Conservation (phyloP, 2,888 invertebrate species). For the Entomobrya proxima region DNA sequence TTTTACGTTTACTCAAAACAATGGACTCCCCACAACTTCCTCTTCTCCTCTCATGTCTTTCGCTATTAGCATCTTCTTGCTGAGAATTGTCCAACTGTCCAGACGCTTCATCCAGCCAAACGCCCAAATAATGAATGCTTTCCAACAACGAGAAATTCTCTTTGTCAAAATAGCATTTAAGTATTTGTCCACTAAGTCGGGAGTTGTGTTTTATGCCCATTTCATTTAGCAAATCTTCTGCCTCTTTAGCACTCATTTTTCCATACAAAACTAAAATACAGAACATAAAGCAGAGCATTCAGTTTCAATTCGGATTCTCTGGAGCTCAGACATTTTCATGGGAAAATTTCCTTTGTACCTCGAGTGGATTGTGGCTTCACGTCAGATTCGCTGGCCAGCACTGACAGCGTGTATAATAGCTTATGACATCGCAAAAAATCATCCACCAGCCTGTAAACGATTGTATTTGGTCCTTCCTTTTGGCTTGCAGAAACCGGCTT, state of each 20-base stretch:
- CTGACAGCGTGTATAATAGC: constrained; percentile 72
- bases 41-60: background rate
- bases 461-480: constrained; percentile 41
- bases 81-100: background rate
- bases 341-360: constrained; percentile 20
- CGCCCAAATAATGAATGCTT: constrained; percentile 58
- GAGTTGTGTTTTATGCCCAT: constrained; percentile 61
- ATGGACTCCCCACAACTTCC: constrained; percentile 2
- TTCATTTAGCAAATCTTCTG: constrained; percentile 68
- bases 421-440: constrained; percentile 72
- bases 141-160: constrained; percentile 70
- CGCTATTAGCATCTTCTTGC: background rate
- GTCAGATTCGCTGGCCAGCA: constrained; percentile 70
- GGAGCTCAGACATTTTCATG: too few species aligned
- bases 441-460: constrained; percentile 67
- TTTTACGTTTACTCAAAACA: background rate
- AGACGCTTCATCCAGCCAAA: constrained; percentile 39
- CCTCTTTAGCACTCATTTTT: constrained; percentile 67
- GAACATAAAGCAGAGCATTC: too few species aligned
- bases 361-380: constrained; percentile 1
- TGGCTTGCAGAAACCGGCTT: constrained; percentile 1
- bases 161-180: constrained; percentile 69
- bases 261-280: constrained; percentile 68
- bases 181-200: constrained; percentile 56
- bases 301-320: too few species aligned